phyloP scores from a whole-genome alignment of 2,888 invertebrate species.

The Cetonia aurata region DNA sequence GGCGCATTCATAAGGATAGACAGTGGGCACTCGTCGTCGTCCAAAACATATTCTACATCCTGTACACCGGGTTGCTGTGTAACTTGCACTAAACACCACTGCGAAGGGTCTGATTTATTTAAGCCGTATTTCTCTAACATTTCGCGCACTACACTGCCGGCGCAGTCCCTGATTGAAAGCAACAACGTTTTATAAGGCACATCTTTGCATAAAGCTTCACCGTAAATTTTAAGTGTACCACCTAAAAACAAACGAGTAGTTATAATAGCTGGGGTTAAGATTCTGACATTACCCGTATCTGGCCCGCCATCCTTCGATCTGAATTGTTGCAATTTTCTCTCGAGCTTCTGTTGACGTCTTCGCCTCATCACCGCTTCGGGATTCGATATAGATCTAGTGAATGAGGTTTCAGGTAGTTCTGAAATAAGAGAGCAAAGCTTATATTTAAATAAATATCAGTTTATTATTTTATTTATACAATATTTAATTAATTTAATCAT shows the following conservation, averaged over 20 bases:
- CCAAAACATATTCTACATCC: slow-evolving; percentile 91
- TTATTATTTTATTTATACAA: neutral
- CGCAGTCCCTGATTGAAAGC: slow-evolving; percentile 92
- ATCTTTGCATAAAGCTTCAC: slow-evolving; percentile 94
- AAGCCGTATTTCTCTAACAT: slow-evolving; percentile 98
- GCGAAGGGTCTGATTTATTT: slow-evolving; percentile 88
- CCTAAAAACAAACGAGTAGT: slow-evolving; percentile 67
- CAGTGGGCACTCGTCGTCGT: slow-evolving; percentile 97
- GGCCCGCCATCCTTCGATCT: slow-evolving; percentile 95
- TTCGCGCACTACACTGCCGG: slow-evolving; percentile 93
- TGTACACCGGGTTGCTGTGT: slow-evolving; percentile 68
- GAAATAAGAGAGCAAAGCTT: slow-evolving; percentile 47
- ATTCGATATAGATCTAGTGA: slow-evolving; percentile 98
- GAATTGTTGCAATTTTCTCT: slow-evolving; percentile 96
- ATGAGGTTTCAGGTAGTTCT: slow-evolving; percentile 98
- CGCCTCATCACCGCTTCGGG: slow-evolving; percentile 99
- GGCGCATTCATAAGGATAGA: slow-evolving; percentile 94
- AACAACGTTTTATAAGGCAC: slow-evolving; percentile 98
- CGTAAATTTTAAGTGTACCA: slow-evolving; percentile 94
- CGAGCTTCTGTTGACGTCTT: slow-evolving; percentile 94
- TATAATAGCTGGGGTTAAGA: neutral
- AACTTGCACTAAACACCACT: slow-evolving; percentile 97
- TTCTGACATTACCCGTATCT: slow-evolving; percentile 76
- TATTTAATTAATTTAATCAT: neutral
- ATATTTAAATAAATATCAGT: neutral